phyloP scores from a whole-genome alignment of 1,140 invertebrate genomes.

The Zaprionus camerounensis region DNA sequence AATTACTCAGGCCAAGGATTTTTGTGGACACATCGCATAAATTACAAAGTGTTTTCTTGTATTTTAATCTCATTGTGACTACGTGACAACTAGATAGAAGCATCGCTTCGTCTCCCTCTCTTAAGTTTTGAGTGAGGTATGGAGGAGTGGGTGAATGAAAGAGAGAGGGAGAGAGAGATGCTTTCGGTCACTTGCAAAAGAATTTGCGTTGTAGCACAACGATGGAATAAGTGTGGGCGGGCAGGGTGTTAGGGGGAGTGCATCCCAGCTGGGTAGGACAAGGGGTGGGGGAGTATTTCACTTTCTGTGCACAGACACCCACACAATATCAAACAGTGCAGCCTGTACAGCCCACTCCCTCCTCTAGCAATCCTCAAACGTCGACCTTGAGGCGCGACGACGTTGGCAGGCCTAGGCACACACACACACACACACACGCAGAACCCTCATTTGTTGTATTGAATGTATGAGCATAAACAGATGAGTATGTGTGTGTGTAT shows the following conservation, averaged over 20 bases:
- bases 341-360: background rate
- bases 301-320: constrained; percentile 18
- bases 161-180: background rate
- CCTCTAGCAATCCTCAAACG: background rate
- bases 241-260: background rate
- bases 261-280: background rate
- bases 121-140: background rate
- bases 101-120: background rate
- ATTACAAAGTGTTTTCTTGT: constrained; percentile 23
- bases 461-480: background rate
- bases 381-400: constrained; percentile 37
- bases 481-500: constrained; percentile 10
- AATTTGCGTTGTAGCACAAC: constrained; percentile 46
- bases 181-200: constrained; percentile 16
- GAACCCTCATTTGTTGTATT: constrained; percentile 10
- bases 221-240: constrained; percentile 1
- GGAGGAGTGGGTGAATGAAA: background rate
- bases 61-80: constrained; percentile 15
- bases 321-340: constrained; percentile 20
- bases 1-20: constrained; percentile 5
- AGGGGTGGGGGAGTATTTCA: background rate
- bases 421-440: constrained; percentile 22
- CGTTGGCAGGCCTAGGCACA: constrained; percentile 35
- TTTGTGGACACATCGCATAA: constrained; percentile 11
- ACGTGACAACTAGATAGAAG: constrained; percentile 13